Evolutionary conservation across 2,888 invertebrate genomes (phyloP).

Genomic region (Caenorhabditis angaria): DNA sequence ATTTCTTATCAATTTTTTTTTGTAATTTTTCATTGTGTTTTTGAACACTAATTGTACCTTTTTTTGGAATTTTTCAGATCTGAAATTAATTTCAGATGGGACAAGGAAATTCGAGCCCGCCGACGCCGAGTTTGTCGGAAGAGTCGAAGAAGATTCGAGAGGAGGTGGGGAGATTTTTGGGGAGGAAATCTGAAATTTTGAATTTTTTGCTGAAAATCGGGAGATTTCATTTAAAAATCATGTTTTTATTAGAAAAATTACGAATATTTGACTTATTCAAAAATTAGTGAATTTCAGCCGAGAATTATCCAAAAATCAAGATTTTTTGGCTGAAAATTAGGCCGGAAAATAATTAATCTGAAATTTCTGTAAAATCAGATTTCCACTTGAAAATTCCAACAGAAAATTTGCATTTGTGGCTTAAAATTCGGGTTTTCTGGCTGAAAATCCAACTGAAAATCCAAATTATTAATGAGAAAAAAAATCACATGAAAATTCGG

Average conservation of each 20-base stretch:
- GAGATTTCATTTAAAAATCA: too few relatives aligned
- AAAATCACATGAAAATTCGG: too few relatives aligned
- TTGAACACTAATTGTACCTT: not conserved
- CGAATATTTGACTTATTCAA: not conserved
- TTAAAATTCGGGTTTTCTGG: too few relatives aligned
- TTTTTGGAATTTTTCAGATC: not conserved
- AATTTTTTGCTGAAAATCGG: too few relatives aligned
- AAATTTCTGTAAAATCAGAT: too few relatives aligned
- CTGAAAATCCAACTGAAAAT: too few relatives aligned
- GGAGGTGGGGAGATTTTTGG: constrained; percentile 22
- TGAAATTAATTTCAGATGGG: constrained; percentile 24
- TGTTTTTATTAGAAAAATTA: too few relatives aligned
- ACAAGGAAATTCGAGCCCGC: constrained; percentile 24
- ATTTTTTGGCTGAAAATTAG: too few relatives aligned
- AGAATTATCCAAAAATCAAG: not conserved
- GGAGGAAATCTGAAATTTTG: not conserved
- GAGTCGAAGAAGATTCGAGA: constrained; percentile 36
- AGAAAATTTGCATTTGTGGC: too few relatives aligned
- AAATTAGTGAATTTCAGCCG: not conserved
- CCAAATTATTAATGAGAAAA: too few relatives aligned
- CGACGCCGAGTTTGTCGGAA: constrained; percentile 30
- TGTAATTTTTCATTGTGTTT: not conserved
- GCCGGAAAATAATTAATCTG: too few relatives aligned
- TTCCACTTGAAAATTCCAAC: too few relatives aligned
- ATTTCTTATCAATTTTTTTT: not conserved